Evolutionary conservation across 2,888 invertebrate species (phyloP).

Genomic region (Phyllotreta striolata): DNA sequence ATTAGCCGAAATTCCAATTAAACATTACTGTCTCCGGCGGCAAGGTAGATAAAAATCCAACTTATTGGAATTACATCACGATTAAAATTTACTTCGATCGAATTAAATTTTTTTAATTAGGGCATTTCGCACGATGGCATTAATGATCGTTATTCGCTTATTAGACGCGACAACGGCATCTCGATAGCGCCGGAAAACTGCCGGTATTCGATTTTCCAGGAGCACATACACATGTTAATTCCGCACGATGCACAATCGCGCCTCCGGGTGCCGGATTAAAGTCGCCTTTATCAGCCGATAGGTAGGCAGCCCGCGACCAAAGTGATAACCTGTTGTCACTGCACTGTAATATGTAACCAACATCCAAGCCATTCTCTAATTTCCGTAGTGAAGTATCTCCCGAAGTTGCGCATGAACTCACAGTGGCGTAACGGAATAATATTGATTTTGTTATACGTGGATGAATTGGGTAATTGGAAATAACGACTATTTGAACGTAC

Average conservation of each 20-base stretch:
- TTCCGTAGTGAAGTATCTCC: slow-evolving; percentile 24
- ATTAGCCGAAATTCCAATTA: slow-evolving; percentile 18
- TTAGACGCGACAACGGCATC: not conserved
- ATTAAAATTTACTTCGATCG: slow-evolving; percentile 7
- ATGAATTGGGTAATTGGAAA: too few species aligned
- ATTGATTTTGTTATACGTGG: slow-evolving; percentile 7
- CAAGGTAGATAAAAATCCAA: too few species aligned
- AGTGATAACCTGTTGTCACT: slow-evolving; percentile 50
- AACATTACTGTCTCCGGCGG: slow-evolving; percentile 11
- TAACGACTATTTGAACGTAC: too few species aligned
- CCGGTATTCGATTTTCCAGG: not conserved
- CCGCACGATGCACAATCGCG: slow-evolving; percentile 3
- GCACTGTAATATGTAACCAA: slow-evolving; percentile 44
- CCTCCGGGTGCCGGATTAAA: slow-evolving; percentile 2
- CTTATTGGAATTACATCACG: too few species aligned
- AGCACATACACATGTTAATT: not conserved
- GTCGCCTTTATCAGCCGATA: slow-evolving; percentile 2
- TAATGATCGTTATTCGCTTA: too few species aligned
- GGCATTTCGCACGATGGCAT: too few species aligned
- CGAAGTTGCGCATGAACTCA: slow-evolving; percentile 25
- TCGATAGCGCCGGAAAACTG: not conserved
- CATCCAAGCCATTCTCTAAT: slow-evolving; percentile 39
- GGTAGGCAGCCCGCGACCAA: slow-evolving; percentile 30
- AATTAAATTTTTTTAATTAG: too few species aligned
- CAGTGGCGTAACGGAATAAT: slow-evolving; percentile 17